These are phyloP conservation scores for Conchocele bisecta DNA, from an alignment of 2,888 invertebrate species.

Conservation along the genomic window DNA sequence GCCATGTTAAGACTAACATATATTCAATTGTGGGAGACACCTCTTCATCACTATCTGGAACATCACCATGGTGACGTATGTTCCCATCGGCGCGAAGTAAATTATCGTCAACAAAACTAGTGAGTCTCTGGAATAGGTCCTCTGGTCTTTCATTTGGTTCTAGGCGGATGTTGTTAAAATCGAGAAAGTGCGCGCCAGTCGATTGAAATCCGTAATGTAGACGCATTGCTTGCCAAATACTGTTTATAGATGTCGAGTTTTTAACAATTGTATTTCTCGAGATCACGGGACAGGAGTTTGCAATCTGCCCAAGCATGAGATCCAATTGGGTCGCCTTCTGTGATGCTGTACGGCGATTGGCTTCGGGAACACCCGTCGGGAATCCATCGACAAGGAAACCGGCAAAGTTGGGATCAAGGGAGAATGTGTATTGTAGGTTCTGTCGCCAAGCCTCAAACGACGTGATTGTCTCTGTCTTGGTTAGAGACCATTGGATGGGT, in stretches of 20 bases:
- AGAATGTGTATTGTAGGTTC: constrained; percentile 18
- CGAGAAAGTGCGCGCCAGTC: constrained; percentile 46
- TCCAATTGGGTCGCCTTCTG: constrained; percentile 42
- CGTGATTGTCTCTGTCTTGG: constrained; percentile 23
- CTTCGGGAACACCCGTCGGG: constrained; percentile 6
- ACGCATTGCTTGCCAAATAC: constrained; percentile 48
- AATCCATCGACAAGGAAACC: constrained; percentile 27
- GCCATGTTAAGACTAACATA: constrained; percentile 42
- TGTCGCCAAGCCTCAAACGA: constrained; percentile 25
- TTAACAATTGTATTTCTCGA: constrained; percentile 44
- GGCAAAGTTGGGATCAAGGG: constrained; percentile 26
- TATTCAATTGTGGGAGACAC: constrained; percentile 51
- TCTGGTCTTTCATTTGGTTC: constrained; percentile 51
- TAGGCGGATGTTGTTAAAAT: constrained; percentile 37
- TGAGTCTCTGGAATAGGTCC: constrained; percentile 50
- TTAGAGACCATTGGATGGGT: constrained; percentile 27
- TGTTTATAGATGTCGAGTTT: constrained; percentile 38
- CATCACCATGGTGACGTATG: constrained; percentile 53
- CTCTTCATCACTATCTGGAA: constrained; percentile 36
- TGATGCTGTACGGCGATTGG: constrained; percentile 10
- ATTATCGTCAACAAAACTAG: constrained; percentile 54
- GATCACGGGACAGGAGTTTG: constrained; percentile 49
- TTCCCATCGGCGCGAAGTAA: constrained; percentile 19
- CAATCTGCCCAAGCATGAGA: constrained; percentile 53
- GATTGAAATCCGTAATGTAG: constrained; percentile 52